Conservation (phyloP, 2,888 invertebrate species). For the Autographa pulchrina region DNA sequence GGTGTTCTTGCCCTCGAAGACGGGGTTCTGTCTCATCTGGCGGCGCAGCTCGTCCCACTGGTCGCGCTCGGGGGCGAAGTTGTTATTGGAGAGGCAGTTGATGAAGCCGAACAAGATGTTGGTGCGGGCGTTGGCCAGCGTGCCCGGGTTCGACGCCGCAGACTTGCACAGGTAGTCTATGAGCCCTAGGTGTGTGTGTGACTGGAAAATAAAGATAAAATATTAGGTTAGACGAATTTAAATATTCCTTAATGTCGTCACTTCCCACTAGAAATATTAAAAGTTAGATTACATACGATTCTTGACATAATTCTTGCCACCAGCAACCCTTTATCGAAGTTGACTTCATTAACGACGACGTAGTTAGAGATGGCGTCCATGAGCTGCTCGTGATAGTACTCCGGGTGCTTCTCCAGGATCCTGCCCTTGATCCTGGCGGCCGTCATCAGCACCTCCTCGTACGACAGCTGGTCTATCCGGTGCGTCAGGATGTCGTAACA, state of each 20-base stretch:
- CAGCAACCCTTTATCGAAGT: conserved; percentile 85
- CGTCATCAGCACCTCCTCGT: conserved; percentile 85
- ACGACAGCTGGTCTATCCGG: conserved; percentile 79
- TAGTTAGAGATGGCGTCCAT: conserved; percentile 88
- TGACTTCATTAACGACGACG: conserved; percentile 84
- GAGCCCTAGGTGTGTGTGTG: conserved; percentile 89
- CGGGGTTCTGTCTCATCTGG: conserved; percentile 79
- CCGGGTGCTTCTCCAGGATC: conserved; percentile 81
- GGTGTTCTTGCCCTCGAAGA: conserved; percentile 74
- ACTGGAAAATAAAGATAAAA: conserved; percentile 72
- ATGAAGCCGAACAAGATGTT: conserved; percentile 85
- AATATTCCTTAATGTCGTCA: neutral
- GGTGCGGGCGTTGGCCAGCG: conserved; percentile 78
- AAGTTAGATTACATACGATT: conserved; percentile 84
- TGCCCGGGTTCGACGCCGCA: conserved; percentile 77
- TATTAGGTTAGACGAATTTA: neutral
- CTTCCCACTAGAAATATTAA: neutral
- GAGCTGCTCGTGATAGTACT: conserved; percentile 90
- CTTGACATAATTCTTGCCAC: conserved; percentile 87
- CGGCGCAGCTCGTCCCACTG: conserved; percentile 86
- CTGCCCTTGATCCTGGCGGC: conserved; percentile 84
- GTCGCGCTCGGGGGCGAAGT: conserved; percentile 88
- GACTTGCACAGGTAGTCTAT: conserved; percentile 89
- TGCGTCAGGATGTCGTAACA: conserved; percentile 85
- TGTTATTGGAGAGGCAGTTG: conserved; percentile 88